phyloP scores from a whole-genome alignment of 2,888 invertebrate genomes.

The Lottia gigantea region DNA sequence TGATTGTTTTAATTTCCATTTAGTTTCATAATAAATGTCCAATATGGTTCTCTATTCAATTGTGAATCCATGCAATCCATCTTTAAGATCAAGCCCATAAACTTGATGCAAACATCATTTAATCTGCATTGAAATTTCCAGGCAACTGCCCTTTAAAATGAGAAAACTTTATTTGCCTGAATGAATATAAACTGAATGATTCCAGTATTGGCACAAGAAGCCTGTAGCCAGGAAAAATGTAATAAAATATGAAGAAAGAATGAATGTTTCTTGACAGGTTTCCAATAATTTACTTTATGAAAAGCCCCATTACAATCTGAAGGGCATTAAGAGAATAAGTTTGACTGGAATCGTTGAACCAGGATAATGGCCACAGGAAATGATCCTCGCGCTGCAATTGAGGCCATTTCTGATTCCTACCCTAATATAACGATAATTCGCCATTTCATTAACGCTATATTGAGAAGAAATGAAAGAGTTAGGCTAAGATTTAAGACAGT shows the following conservation, averaged over 20 bases:
- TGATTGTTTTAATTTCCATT: no score
- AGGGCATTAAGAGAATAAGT: constrained; percentile 24
- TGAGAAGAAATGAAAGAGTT: not conserved
- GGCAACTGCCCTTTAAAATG: no score
- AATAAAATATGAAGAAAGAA: constrained; percentile 33
- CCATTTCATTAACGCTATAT: not conserved
- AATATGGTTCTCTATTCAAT: no score
- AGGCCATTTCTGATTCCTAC: constrained; percentile 20
- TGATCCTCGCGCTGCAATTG: constrained; percentile 12
- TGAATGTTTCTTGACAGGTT: constrained; percentile 34
- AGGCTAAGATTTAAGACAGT: not conserved
- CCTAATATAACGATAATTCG: not conserved
- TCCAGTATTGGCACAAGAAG: not conserved
- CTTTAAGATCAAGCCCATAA: no score
- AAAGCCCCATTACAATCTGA: constrained; percentile 28
- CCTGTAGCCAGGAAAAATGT: constrained; percentile 32
- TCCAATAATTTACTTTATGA: constrained; percentile 35
- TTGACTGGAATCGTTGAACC: constrained; percentile 25
- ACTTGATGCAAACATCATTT: no score
- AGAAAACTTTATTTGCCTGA: no score
- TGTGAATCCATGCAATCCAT: no score
- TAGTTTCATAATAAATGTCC: no score
- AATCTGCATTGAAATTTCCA: no score
- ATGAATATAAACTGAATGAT: no score
- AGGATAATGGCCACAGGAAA: constrained; percentile 29